A percentile compares a stretch with the other conserved stretches of the same genome.
Evolutionary conservation across 2,888 invertebrate genomes (phyloP).

Genomic region (Chironomus riparius): DNA sequence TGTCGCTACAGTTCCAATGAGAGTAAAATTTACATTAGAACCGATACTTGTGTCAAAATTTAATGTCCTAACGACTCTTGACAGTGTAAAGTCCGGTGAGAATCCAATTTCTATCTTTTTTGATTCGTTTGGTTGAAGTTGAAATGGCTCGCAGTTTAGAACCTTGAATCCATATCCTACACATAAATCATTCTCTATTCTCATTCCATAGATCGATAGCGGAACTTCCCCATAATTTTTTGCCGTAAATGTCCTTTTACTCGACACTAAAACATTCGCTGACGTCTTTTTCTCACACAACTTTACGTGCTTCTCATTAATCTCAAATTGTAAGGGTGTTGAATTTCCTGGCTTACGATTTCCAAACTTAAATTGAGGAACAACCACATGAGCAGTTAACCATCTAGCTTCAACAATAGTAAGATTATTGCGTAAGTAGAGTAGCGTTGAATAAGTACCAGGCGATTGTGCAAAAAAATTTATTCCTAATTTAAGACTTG

Average conservation of each 20-base stretch:
- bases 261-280: slow-evolving; percentile 59
- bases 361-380: slow-evolving; percentile 79
- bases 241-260: slow-evolving; percentile 72
- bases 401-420: slow-evolving; percentile 81
- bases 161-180: slow-evolving; percentile 74
- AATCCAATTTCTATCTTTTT: slow-evolving; percentile 76
- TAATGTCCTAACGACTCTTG: slow-evolving; percentile 58
- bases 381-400: slow-evolving; percentile 73
- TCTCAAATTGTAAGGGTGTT: slow-evolving; percentile 71
- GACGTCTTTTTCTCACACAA: slow-evolving; percentile 44
- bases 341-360: slow-evolving; percentile 72
- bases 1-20: slow-evolving; percentile 54
- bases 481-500: slow-evolving; percentile 35
- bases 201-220: slow-evolving; percentile 59
- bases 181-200: slow-evolving; percentile 57
- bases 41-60: slow-evolving; percentile 53
- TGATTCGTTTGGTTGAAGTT: slow-evolving; percentile 61
- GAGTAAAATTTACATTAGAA: slow-evolving; percentile 54
- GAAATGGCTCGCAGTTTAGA: slow-evolving; percentile 63
- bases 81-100: slow-evolving; percentile 77
- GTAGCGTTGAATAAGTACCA: slow-evolving; percentile 39
- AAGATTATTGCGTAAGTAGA: slow-evolving; percentile 72
- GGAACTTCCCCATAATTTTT: slow-evolving; percentile 86
- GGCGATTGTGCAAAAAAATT: slow-evolving; percentile 35
- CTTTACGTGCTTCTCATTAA: slow-evolving; percentile 50